These are phyloP conservation scores for Scaptodrosophila lebanonensis DNA, from an alignment of 1,140 invertebrate genomes.

Conservation along the genomic window DNA sequence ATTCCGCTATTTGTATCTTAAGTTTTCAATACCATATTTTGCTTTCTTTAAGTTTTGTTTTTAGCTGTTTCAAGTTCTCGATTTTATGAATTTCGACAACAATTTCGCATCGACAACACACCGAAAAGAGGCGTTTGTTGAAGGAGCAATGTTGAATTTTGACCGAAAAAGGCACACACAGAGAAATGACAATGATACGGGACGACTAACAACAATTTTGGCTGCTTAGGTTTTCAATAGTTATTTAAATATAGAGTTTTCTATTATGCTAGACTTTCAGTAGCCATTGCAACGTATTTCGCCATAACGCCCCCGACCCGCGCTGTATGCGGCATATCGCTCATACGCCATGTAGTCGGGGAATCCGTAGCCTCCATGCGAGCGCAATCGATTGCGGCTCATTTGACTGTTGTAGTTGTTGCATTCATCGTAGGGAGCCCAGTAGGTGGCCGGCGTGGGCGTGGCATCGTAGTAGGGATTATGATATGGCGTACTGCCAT, in stretches of 20 bases:
- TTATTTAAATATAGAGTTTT: constrained; percentile 1
- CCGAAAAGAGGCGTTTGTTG: constrained; percentile 35
- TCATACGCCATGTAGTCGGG: constrained; percentile 69
- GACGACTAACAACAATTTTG: constrained; percentile 40
- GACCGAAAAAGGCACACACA: constrained; percentile 74
- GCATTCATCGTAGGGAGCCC: constrained; percentile 41
- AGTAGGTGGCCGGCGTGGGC: constrained; percentile 20
- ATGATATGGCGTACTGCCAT: constrained; percentile 6
- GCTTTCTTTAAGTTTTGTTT: constrained; percentile 42
- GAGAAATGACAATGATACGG: constrained; percentile 51
- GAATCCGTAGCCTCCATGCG: constrained; percentile 33
- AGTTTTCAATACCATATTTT: constrained; percentile 58
- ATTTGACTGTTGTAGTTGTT: constrained; percentile 20
- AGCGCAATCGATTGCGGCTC: constrained; percentile 41
- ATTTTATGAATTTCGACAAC: constrained; percentile 55
- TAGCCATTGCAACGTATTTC: constrained; percentile 68
- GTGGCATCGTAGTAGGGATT: constrained; percentile 33
- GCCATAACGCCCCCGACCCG: constrained; percentile 42
- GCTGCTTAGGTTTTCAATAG: constrained; percentile 14
- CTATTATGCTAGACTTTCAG: constrained; percentile 6
- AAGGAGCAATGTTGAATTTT: constrained; percentile 58
- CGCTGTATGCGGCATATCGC: constrained; percentile 51
- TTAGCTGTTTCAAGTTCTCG: constrained; percentile 3
- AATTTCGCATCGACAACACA: constrained; percentile 51
- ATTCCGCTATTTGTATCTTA: constrained; percentile 64